Percentiles rank a stretch among this genome's conserved stretches.
These are phyloP conservation scores for Colostygia pectinataria DNA, from an alignment of 2,888 invertebrate genomes.

Conservation along the genomic window DNA sequence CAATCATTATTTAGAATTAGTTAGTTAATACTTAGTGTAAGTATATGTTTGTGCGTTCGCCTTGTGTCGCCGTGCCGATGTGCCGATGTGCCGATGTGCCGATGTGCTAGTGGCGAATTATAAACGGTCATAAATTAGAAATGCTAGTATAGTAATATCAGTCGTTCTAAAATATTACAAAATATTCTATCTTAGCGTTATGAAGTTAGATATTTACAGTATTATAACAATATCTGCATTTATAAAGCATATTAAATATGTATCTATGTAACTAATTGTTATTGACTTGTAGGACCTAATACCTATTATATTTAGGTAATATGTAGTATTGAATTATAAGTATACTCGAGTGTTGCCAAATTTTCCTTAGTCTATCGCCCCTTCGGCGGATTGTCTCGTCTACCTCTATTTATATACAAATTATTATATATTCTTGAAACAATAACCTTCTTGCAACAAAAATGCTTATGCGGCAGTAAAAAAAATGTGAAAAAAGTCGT, in stretches of 20 bases:
- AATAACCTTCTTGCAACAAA: too few relatives aligned
- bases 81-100: neutral
- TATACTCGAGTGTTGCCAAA: slow-evolving; percentile 58
- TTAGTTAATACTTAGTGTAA: slow-evolving; percentile 10
- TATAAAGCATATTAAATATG: slow-evolving; percentile 30
- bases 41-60: slow-evolving; percentile 31
- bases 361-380: slow-evolving; percentile 52
- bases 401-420: slow-evolving; percentile 15
- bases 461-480: slow-evolving; percentile 10
- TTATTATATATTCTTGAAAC: slow-evolving; percentile 7
- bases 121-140: too few relatives aligned
- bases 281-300: neutral
- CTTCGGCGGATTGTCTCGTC: slow-evolving; percentile 18
- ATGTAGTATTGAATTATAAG: slow-evolving; percentile 26
- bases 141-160: slow-evolving; percentile 3
- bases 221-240: slow-evolving; percentile 32
- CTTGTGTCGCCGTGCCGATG: neutral
- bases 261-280: slow-evolving; percentile 16
- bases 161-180: slow-evolving; percentile 1
- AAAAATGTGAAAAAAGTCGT: neutral
- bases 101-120: neutral
- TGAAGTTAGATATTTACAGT: slow-evolving; percentile 22
- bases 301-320: slow-evolving; percentile 16
- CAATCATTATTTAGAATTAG: slow-evolving; percentile 34
- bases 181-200: slow-evolving; percentile 13